Evolutionary conservation across 64 coral and sea anemone genomes (phyloP).

Genomic region (Porites lutea): DNA sequence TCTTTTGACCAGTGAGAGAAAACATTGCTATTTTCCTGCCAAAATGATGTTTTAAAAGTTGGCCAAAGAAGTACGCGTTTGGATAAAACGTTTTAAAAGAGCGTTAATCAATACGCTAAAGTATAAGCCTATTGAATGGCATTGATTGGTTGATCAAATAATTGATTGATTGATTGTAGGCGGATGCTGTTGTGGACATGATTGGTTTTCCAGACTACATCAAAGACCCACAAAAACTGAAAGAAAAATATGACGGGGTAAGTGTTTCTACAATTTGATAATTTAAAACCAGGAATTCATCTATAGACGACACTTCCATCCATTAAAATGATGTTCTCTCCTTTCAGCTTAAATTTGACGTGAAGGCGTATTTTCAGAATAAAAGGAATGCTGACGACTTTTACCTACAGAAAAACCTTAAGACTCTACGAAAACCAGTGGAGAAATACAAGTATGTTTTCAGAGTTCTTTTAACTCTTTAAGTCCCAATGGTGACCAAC

Average conservation of each 20-base stretch:
- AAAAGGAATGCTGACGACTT: conserved; percentile 40
- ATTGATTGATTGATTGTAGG: conserved; percentile 30
- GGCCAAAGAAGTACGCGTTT: no score
- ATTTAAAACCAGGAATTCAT: background rate
- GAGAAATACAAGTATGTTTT: conserved; percentile 80
- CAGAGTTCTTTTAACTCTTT: no score
- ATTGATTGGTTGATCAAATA: no score
- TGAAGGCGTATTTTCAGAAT: conserved; percentile 67
- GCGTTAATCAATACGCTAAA: no score
- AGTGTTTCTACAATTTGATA: background rate
- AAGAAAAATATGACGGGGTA: conserved; percentile 76
- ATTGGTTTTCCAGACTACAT: conserved; percentile 87
- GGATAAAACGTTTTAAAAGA: no score
- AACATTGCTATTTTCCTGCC: no score
- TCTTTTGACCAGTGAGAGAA: no score
- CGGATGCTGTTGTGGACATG: conserved; percentile 78
- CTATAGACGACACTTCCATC: background rate
- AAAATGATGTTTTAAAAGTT: no score
- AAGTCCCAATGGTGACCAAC: no score
- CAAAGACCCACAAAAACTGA: conserved; percentile 26
- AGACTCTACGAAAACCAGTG: conserved; percentile 72
- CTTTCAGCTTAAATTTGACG: conserved; percentile 62
- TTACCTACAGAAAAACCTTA: background rate
- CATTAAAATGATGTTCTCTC: background rate
- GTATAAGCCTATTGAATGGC: no score